Percentiles rank a stretch among this genome's conserved stretches.
These are phyloP conservation scores for Lanistes nyassanus DNA, from an alignment of 1,140 invertebrate genomes.

Conservation along the genomic window DNA sequence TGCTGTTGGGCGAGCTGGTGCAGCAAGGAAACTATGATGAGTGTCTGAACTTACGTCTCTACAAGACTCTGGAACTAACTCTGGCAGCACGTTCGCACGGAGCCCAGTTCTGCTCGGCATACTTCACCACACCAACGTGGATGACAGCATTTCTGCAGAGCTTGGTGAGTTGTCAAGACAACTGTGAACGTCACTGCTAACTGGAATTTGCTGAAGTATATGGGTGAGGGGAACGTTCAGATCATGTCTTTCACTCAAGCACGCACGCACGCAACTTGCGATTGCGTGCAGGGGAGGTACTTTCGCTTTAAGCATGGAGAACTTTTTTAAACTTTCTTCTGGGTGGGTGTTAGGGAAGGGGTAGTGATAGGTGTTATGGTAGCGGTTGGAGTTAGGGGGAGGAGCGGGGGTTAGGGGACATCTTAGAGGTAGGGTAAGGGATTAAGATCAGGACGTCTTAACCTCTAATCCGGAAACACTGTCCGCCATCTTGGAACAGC, in stretches of 20 bases:
- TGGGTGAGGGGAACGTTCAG: background rate
- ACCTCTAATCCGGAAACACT: no score
- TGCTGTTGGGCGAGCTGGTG: conserved; percentile 9
- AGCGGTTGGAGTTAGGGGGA: no score
- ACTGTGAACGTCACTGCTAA: background rate
- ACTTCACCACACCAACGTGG: conserved; percentile 16
- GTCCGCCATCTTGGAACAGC: no score
- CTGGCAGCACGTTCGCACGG: background rate
- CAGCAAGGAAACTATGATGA: conserved; percentile 24
- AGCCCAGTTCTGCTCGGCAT: conserved; percentile 21
- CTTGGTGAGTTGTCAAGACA: conserved; percentile 2
- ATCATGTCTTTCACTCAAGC: background rate
- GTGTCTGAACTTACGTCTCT: conserved; percentile 13
- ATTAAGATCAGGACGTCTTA: no score
- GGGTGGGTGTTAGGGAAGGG: no score
- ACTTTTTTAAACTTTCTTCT: no score
- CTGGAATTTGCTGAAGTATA: background rate
- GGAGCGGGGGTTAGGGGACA: no score
- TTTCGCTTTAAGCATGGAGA: no score
- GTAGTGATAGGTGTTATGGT: no score
- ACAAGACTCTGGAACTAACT: background rate
- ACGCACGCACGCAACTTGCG: background rate
- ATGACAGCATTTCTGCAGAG: background rate
- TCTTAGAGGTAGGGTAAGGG: no score
- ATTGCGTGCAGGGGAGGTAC: no score